Base-by-base conservation (phyloP, 1,140 invertebrate genomes). In the Megalopta genalis region DNA sequence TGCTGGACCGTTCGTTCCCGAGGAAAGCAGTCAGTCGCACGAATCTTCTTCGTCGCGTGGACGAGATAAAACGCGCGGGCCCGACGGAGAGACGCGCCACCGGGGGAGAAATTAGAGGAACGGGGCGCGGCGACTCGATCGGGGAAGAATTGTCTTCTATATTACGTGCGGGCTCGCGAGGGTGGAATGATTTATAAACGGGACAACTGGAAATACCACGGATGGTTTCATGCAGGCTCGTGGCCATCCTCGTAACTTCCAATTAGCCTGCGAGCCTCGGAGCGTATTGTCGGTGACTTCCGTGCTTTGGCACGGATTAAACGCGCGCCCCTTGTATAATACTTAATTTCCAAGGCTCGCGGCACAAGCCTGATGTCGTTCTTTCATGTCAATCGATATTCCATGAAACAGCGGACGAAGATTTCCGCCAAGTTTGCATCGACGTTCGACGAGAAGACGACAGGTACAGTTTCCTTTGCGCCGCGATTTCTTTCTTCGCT, bases 201-300 rank as follows among this genome's bases (percentile, higher is more conserved):
- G 62, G 77, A 76, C 81, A 68, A 86, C 70, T 77, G 84, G 67
- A 83, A 86, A 87, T 80, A 78, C 77, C 81, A 72, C 67, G 78
- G 84, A 81, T 63, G 73, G 73, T 65, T 83, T 77, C 73, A 66
- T 82, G 74, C 84, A 60, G 68, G 42, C 81, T 74, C 62, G 59
- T 72, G 39, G 39, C n/a, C 73, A 75, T 83, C 63, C 84, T 85
- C 83, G 73, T 81, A 84, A 85, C 84, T 84, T 82, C 66, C 79
- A 85, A 81, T 85, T 85, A 85, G 65, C n/a, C 57, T 52, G 25
- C 60, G 60, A 54, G 74, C 57, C 85, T 81, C 46, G 62, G 16
- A 71, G 62, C 80, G 54, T 69, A 76, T 76, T 4, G 32, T 62
- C 71, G 25, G 32, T 54, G 67, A 81, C 74, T 78, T 78, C 54